Evolutionary conservation across 2,113 vertebrate genomes (phyloP), one percentile per base, ranked within the genome.

Genomic region (Semicossyphus pulcher): DNA sequence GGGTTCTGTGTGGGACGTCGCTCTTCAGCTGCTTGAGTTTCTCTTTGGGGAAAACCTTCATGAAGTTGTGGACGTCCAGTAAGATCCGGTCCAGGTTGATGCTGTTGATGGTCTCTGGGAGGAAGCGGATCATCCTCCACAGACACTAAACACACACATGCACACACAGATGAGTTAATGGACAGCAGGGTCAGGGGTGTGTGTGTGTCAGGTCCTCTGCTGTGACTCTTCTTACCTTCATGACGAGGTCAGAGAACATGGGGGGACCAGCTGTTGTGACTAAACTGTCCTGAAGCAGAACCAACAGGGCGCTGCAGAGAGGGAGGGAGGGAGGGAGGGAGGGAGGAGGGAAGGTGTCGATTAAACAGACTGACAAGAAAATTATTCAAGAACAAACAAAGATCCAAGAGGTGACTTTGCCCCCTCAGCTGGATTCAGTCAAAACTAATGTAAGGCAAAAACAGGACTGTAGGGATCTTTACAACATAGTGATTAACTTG

Each of bases 41-140:
- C 81, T 99, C 98, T 92, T 97, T 99, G 62, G 98, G 97, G 80
- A 98, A 98, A 63, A 97, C 95, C 78, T 97, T 98, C 97, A 99
- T 97, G 86, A 99, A 97, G 86, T 96, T 95, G 86, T 99, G 98
- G 37, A 99, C 95, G 28, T 99, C 97, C 75, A 99, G 90, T 7
- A 99, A 89, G 87, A 99, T 97, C 31, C 97, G 94, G 76, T 99
- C 98, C 80, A 99, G 92, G 77, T 99, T 99, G 84, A 99, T 95
- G 85, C 72, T 96, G 78, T 98, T 94, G 84, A 99, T 98, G 71
- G 93, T 97, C 79, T 96, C 95, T 0, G 97, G 97, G 52, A 99
- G 95, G n/a, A 97, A 95, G 21, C 97, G 95, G 89, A 98, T 96
- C 95, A 98, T 96, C 83, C 97, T 95, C 97, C 98, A 99, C 67